Percentiles rank a stretch among this genome's conserved stretches.
Evolutionary conservation across 2,888 invertebrate species (phyloP).

Genomic region (Ophion ventricosus): DNA sequence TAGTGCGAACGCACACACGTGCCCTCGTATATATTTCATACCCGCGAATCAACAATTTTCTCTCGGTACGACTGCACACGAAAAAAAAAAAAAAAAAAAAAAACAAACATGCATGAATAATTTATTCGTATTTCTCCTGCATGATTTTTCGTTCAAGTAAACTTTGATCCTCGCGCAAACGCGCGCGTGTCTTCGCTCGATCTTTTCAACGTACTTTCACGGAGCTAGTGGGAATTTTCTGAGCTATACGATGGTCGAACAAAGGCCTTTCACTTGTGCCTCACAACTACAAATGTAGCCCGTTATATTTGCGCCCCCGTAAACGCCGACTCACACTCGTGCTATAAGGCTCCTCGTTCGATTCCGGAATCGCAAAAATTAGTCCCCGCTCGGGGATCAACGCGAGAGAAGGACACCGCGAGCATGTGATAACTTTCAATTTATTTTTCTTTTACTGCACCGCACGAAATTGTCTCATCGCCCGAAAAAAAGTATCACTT

Average conservation of each 20-base stretch:
- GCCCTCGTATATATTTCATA: too few species aligned
- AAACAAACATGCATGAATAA: constrained; percentile 8
- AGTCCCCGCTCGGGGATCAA: not conserved
- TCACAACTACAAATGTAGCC: constrained; percentile 64
- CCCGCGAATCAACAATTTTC: not conserved
- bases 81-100: not conserved
- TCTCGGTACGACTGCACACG: not conserved
- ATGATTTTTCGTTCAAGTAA: constrained; percentile 30
- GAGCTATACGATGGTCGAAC: constrained; percentile 66
- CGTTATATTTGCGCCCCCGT: constrained; percentile 61
- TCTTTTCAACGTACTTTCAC: constrained; percentile 63
- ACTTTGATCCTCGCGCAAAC: constrained; percentile 32
- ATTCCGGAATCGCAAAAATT: constrained; percentile 30
- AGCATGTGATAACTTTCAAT: not conserved
- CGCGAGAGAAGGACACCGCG: too few species aligned
- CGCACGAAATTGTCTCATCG: too few species aligned
- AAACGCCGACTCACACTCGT: constrained; percentile 68
- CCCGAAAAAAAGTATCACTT: too few species aligned
- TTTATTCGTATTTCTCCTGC: not conserved
- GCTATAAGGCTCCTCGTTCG: constrained; percentile 23
- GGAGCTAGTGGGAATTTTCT: constrained; percentile 52
- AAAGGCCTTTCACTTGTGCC: constrained; percentile 76
- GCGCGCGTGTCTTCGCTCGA: constrained; percentile 51
- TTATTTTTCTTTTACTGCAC: not conserved
- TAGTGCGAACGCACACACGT: not conserved